Evolutionary conservation across 2,888 invertebrate species (phyloP).

Genomic region (Chironomus tentans): DNA sequence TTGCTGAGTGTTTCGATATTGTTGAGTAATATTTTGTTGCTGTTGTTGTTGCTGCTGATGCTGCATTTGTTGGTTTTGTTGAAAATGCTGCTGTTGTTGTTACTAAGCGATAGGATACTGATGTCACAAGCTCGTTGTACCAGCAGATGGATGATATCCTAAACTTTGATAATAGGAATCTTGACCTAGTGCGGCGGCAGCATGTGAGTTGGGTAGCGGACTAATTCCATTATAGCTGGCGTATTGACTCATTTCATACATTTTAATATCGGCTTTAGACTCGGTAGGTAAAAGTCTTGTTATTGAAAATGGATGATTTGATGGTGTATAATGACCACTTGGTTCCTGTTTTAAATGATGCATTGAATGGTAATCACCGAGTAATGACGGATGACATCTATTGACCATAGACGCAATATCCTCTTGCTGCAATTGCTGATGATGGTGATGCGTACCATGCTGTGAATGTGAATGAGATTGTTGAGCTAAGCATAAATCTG

Average conservation of each 20-base stretch:
- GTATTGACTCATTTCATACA: constrained; percentile 75
- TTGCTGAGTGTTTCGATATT: constrained; percentile 22
- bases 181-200: constrained; percentile 49
- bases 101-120: constrained; percentile 77
- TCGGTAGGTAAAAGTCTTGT: constrained; percentile 83
- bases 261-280: constrained; percentile 81
- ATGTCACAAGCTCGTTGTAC: constrained; percentile 83
- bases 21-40: not conserved
- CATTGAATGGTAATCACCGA: constrained; percentile 51
- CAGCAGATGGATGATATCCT: constrained; percentile 59
- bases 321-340: constrained; percentile 61
- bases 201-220: constrained; percentile 52
- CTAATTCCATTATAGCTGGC: constrained; percentile 54
- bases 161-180: constrained; percentile 79
- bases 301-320: constrained; percentile 90
- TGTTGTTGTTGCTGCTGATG: constrained; percentile 20
- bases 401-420: constrained; percentile 58
- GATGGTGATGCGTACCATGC: constrained; percentile 44
- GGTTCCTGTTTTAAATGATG: constrained; percentile 69
- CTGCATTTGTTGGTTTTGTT: constrained; percentile 9
- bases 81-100: constrained; percentile 31
- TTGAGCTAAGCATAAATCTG: constrained; percentile 51
- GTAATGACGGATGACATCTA: constrained; percentile 52
- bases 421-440: constrained; percentile 48
- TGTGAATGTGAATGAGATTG: constrained; percentile 50